Evolutionary conservation across 2,888 invertebrate species (phyloP).

Genomic region (Herminia tarsipennalis): DNA sequence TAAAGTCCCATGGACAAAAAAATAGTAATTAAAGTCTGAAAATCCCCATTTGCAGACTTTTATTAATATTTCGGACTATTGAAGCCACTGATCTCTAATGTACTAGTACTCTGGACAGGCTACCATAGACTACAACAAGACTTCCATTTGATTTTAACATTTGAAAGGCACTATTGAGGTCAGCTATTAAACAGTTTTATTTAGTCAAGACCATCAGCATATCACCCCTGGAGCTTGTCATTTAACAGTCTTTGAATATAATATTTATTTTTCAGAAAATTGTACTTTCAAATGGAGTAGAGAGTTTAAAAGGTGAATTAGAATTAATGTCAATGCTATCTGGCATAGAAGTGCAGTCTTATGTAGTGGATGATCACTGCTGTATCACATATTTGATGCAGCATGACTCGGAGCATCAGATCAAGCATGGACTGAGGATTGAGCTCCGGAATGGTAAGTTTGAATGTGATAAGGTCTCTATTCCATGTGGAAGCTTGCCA

Average conservation of each 20-base stretch:
- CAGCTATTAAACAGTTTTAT: too few species aligned
- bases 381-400: conserved; percentile 73
- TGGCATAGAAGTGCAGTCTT: conserved; percentile 73
- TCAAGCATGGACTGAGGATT: conserved; percentile 71
- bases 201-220: too few species aligned
- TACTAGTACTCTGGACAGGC: too few species aligned
- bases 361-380: conserved; percentile 63
- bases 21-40: too few species aligned
- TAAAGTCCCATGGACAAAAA: too few species aligned
- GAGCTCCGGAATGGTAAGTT: conserved; percentile 62
- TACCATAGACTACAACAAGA: too few species aligned
- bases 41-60: too few species aligned
- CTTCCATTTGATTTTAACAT: too few species aligned
- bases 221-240: too few species aligned
- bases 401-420: conserved; percentile 49
- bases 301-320: conserved; percentile 51
- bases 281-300: conserved; percentile 56
- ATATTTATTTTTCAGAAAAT: conserved; percentile 61
- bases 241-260: neutral
- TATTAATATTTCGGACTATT: too few species aligned
- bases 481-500: neutral
- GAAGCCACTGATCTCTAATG: too few species aligned
- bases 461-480: neutral
- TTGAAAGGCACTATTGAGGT: too few species aligned
- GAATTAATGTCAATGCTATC: conserved; percentile 66